Percentiles rank a stretch among this genome's conserved stretches.
Conservation (phyloP, 1,140 invertebrate genomes). For the Hyphantria cunea region DNA sequence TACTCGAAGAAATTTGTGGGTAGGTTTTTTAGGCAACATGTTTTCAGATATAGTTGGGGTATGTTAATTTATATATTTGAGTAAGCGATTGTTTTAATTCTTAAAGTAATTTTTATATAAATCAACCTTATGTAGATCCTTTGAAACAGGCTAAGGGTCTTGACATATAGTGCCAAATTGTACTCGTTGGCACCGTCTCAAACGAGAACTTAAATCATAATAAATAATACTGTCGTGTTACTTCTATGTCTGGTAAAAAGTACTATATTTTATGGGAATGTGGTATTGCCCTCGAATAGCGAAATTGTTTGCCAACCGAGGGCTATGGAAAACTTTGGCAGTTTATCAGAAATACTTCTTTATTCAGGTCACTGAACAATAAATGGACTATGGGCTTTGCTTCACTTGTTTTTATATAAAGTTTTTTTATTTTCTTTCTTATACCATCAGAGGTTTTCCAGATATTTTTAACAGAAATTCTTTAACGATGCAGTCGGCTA, state of each 20-base stretch:
- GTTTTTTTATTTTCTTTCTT: no score
- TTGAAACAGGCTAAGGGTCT: slow-evolving; percentile 4
- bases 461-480: no score
- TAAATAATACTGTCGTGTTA: slow-evolving; percentile 28
- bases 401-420: no score
- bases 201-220: slow-evolving; percentile 24
- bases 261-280: slow-evolving; percentile 15
- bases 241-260: slow-evolving; percentile 25
- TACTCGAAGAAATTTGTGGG: no score
- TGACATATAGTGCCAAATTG: slow-evolving; percentile 26
- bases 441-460: no score
- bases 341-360: not conserved
- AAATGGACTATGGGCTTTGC: not conserved
- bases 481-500: no score
- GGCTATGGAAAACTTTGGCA: not conserved
- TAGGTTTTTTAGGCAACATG: no score
- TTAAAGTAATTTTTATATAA: no score
- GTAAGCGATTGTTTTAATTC: no score
- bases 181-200: slow-evolving; percentile 14
- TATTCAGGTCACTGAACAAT: not conserved
- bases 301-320: not conserved
- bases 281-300: not conserved
- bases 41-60: no score
- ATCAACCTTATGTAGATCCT: slow-evolving; percentile 2
- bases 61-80: no score